Percentiles rank a stretch among this genome's conserved stretches.
These are phyloP conservation scores for Sturnus vulgaris DNA, from an alignment of 2,113 vertebrate genomes.

Conservation along the genomic window DNA sequence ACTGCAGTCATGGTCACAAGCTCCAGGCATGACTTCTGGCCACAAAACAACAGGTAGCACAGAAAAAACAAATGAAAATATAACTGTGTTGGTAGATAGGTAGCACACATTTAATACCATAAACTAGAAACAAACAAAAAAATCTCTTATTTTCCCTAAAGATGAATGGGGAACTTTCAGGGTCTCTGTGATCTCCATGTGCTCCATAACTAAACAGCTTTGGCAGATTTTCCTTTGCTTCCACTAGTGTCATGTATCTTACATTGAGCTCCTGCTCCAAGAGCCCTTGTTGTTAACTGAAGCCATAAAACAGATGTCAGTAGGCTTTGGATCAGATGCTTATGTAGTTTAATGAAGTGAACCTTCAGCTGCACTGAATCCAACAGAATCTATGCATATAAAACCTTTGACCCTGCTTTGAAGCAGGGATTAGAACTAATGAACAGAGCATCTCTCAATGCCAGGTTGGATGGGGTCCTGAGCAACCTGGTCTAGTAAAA, in stretches of 20 bases:
- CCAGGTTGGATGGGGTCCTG: neutral
- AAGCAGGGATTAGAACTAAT: neutral
- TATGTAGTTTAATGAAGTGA: neutral
- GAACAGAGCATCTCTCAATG: neutral
- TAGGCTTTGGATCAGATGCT: neutral
- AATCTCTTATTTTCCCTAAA: neutral
- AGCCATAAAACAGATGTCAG: neutral
- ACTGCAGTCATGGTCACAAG: neutral
- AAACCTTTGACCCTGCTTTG: neutral
- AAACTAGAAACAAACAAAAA: neutral
- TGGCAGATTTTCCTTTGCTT: neutral
- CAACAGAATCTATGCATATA: neutral
- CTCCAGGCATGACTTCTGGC: neutral
- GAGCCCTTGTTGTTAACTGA: neutral
- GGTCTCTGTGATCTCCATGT: neutral
- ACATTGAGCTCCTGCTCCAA: neutral
- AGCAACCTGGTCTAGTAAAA: neutral
- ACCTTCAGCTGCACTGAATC: neutral
- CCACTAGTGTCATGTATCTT: neutral
- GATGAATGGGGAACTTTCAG: neutral
- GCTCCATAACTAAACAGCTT: neutral
- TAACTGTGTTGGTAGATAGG: neutral
- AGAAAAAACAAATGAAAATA: neutral
- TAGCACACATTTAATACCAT: neutral
- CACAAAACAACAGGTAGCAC: neutral